These are phyloP conservation scores for Drosophila picticornis DNA, from an alignment of 2,888 invertebrate species.

Conservation along the genomic window DNA sequence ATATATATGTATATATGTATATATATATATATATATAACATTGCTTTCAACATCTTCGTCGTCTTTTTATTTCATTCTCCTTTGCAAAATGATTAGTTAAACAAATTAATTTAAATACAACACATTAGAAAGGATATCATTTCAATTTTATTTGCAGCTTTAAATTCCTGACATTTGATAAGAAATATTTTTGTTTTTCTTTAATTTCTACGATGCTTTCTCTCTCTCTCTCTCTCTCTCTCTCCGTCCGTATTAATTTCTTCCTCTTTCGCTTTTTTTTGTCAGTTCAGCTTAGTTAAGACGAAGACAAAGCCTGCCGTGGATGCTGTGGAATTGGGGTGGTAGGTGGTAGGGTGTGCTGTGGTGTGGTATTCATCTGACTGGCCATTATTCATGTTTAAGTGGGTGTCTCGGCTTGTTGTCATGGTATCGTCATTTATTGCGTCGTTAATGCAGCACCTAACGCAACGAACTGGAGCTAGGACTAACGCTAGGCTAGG, in stretches of 20 bases:
- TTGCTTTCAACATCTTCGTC: no score
- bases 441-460: constrained; percentile 79
- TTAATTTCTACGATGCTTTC: neutral
- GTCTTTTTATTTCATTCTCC: no score
- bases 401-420: constrained; percentile 75
- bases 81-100: no score
- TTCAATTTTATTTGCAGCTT: neutral
- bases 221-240: neutral
- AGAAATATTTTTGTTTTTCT: neutral
- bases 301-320: constrained; percentile 29
- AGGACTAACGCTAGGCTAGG: neutral
- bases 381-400: constrained; percentile 75
- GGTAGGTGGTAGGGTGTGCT: neutral
- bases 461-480: constrained; percentile 35
- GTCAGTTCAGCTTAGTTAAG: constrained; percentile 4
- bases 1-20: no score
- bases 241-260: neutral
- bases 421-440: constrained; percentile 76
- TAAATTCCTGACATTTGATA: neutral
- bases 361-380: constrained; percentile 5
- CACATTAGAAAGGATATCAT: neutral
- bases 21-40: no score
- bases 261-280: neutral
- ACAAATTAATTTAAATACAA: neutral
- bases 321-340: neutral